Evolutionary conservation across 2,113 vertebrate species (phyloP).

Genomic region (Microtus ochrogaster): DNA sequence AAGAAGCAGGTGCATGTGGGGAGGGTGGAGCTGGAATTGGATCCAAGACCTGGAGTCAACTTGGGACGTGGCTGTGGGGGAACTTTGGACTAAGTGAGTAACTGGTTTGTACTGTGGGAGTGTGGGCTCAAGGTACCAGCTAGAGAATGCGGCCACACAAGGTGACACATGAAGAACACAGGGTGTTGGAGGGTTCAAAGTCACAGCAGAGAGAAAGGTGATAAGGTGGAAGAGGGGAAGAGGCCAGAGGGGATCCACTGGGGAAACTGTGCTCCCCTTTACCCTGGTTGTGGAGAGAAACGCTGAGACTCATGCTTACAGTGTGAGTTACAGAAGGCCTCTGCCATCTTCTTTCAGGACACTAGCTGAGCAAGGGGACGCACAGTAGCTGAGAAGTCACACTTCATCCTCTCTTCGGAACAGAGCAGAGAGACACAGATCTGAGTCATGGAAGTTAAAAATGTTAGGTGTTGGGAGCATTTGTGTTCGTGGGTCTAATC

Average conservation of each 20-base stretch:
- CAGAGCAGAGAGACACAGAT: background rate
- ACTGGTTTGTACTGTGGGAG: fast-evolving
- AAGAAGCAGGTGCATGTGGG: too few species aligned
- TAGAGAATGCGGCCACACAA: background rate
- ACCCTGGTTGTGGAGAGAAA: fast-evolving
- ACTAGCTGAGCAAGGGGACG: background rate
- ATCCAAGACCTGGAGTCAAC: background rate
- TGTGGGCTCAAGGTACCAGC: background rate
- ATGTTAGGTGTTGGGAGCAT: background rate
- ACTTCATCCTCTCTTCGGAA: background rate
- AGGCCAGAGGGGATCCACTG: background rate
- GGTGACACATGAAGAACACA: background rate
- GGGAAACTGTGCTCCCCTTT: background rate
- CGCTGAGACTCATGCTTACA: fast-evolving
- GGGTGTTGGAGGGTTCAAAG: background rate
- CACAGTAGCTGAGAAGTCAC: background rate
- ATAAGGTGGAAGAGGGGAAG: background rate
- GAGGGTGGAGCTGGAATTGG: background rate
- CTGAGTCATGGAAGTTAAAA: background rate
- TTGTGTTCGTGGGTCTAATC: background rate
- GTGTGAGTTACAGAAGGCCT: background rate
- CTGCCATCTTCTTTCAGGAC: background rate
- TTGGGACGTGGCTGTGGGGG: background rate
- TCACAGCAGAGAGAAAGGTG: background rate
- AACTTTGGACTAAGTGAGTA: background rate